A percentile compares a stretch with the other conserved stretches of the same genome.
phyloP scores from a whole-genome alignment of 2,797 vertebrate genomes.

The Lerista edwardsae region DNA sequence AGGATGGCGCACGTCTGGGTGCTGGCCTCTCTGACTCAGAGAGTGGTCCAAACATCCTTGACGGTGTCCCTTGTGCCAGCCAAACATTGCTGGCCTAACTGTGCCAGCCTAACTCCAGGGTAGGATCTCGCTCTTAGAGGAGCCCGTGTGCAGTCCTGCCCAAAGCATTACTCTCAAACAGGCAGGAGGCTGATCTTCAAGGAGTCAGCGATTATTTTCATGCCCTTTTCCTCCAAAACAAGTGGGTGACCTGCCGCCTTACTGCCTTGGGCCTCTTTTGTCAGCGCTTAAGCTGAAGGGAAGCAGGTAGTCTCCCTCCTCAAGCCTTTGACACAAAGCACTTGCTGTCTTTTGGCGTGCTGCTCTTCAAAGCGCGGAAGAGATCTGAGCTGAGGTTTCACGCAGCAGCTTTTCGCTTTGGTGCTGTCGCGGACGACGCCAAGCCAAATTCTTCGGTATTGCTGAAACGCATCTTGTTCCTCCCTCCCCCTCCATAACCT shows the following conservation, averaged over 20 bases:
- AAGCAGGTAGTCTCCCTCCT: not conserved
- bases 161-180: no score
- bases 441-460: no score
- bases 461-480: not conserved
- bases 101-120: no score
- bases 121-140: no score
- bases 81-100: no score
- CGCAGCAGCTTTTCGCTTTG: not conserved
- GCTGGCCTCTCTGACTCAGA: no score
- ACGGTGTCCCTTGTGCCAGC: no score
- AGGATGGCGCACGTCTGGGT: no score
- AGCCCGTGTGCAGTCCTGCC: not conserved
- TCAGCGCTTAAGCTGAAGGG: not conserved
- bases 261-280: not conserved
- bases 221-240: not conserved
- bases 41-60: no score
- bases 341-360: not conserved
- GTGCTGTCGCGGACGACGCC: not conserved
- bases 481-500: not conserved
- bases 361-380: not conserved
- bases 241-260: not conserved
- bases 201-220: not conserved
- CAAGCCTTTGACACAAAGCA: no score
- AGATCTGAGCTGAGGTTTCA: not conserved
- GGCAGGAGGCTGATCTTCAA: not conserved